Conservation (phyloP, 2,113 vertebrate genomes). For the Notechis scutatus region DNA sequence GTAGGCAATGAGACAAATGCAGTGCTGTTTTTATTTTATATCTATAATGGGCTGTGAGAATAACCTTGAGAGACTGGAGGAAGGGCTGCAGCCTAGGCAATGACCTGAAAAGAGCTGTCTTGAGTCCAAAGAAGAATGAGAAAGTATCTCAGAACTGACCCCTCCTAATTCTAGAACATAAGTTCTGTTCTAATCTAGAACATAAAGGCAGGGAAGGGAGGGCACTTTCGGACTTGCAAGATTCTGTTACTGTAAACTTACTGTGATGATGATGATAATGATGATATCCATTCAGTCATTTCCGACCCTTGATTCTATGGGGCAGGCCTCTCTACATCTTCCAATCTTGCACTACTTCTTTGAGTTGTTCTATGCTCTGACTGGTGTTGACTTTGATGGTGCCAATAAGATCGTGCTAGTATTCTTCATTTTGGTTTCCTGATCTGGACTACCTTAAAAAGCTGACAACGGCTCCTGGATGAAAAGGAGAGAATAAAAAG, state of each 20-base stretch:
- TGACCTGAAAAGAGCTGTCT: background rate
- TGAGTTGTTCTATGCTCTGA: background rate
- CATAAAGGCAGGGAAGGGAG: background rate
- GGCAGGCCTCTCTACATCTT: background rate
- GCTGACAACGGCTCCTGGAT: background rate
- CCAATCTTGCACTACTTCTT: background rate
- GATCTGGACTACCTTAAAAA: background rate
- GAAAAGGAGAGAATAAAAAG: background rate
- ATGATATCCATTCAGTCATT: background rate
- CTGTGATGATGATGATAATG: too few relatives aligned
- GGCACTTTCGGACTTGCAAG: background rate
- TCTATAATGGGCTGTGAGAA: background rate
- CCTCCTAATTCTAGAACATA: too few relatives aligned
- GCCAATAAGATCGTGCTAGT: background rate
- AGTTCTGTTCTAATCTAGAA: background rate
- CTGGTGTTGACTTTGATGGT: background rate
- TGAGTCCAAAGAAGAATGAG: background rate
- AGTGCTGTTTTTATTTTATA: background rate
- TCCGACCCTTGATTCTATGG: background rate
- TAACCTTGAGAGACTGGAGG: background rate
- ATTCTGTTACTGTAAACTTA: background rate
- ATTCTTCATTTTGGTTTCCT: background rate
- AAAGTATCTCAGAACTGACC: background rate
- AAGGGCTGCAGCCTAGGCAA: background rate
- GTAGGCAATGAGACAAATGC: background rate